Conservation (phyloP, 2,888 invertebrate species). For the Neoscelio sp. region DNA sequence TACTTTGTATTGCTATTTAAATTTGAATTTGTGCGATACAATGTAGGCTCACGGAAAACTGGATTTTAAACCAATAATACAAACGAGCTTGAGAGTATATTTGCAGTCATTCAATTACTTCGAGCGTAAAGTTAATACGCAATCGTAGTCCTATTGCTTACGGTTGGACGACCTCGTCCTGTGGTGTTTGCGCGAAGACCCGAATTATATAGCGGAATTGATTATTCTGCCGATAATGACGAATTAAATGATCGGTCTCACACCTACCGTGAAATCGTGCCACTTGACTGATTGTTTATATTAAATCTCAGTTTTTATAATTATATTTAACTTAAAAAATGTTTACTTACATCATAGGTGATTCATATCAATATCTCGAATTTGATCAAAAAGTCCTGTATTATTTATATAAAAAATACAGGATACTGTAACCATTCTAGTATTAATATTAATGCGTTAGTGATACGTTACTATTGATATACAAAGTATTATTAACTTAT, state of each 20-base stretch:
- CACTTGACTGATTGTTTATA: constrained; percentile 38
- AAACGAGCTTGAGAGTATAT: constrained; percentile 56
- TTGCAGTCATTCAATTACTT: constrained; percentile 65
- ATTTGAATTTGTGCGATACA: constrained; percentile 52
- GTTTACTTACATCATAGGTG: too few relatives aligned
- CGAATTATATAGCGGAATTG: constrained; percentile 64
- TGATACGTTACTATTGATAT: too few relatives aligned
- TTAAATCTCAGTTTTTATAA: background rate
- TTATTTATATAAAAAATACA: too few relatives aligned
- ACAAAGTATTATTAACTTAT: too few relatives aligned
- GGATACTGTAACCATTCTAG: too few relatives aligned
- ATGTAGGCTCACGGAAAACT: constrained; percentile 44
- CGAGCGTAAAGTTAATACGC: constrained; percentile 68
- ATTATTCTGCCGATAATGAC: constrained; percentile 62
- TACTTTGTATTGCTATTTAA: constrained; percentile 49
- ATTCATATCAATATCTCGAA: too few relatives aligned
- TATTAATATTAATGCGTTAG: too few relatives aligned
- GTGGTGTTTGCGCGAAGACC: constrained; percentile 60
- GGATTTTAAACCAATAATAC: constrained; percentile 65
- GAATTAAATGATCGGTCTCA: constrained; percentile 57
- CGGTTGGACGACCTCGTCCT: constrained; percentile 62
- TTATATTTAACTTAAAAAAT: too few relatives aligned
- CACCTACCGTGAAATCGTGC: constrained; percentile 51
- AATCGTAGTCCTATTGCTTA: constrained; percentile 68
- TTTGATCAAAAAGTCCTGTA: too few relatives aligned